Base-by-base conservation (phyloP, 1,140 invertebrate species). In the Tetranychus cinnabarinus region DNA sequence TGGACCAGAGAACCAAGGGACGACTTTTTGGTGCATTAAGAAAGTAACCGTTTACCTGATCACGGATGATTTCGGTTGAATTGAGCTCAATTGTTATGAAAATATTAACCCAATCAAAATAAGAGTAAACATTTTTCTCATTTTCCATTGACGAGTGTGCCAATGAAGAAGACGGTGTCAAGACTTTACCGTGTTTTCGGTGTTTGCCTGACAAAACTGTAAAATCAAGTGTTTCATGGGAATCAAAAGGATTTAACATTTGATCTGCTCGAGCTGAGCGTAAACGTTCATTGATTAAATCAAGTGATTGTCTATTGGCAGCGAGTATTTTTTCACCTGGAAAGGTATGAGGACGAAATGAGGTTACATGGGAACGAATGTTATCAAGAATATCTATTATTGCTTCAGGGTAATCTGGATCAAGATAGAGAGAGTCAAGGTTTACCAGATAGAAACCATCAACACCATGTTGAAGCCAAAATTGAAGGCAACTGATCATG, bases 361-460 rank as follows among this genome's bases (percentile, higher is more conserved):
- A n/a, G 48, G 31, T 52, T 52, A 33, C 48, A 52, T 42, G 15
- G 6, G 48, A 52, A 52, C 48, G 48, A 52, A 61, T 15, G 23
- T 42, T 61, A 5, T 37, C 36, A 15, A 47, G 47, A 56, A 59
- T 45, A 46, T 42, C 3, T 3, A 59, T 15, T 36, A 57, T 37
- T 8, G 42, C 58, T 13, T 46, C 42, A 34, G 34, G 33, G 15
- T 35, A 35, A 42, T 76, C 72, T 2, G 78, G 63, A 4, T 71
- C 66, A 63, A 79, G 72, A 64, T 74, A 68, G 1, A 76, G 74
- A 13, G 72, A 65, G 68, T 79, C 77, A 33, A 81, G 67, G 15
- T 81, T 82, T 69, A 85, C 85, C 3, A 88, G 71, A 71, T 86
- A 86, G 70, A 88, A 85, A 0, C 86, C 85, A 72, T 86, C 81